These are phyloP conservation scores for Scaptomyza parva DNA, from an alignment of 2,888 invertebrate species.

Conservation along the genomic window DNA sequence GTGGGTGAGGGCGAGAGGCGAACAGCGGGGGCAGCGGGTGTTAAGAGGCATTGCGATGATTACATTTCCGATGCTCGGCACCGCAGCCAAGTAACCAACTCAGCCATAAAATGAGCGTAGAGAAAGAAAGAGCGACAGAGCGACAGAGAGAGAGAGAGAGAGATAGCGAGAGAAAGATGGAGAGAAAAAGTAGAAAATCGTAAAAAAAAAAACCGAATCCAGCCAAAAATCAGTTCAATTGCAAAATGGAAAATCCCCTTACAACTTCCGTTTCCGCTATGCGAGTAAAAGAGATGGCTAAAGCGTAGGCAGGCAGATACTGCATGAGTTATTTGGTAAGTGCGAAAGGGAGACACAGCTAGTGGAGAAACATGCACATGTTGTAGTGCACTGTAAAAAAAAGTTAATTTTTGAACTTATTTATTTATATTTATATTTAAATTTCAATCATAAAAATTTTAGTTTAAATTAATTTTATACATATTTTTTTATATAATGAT, in stretches of 20 bases:
- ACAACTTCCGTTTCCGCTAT: slow-evolving; percentile 78
- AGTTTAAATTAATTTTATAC: no score
- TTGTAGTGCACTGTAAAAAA: slow-evolving; percentile 9
- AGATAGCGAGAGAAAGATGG: background rate
- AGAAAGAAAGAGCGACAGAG: slow-evolving; percentile 4
- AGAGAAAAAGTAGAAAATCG: slow-evolving; percentile 5
- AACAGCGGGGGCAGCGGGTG: background rate
- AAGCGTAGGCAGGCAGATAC: background rate
- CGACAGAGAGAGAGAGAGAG: background rate
- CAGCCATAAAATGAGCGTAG: slow-evolving; percentile 79
- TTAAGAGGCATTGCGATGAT: slow-evolving; percentile 72
- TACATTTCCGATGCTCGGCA: slow-evolving; percentile 71
- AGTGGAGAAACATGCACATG: slow-evolving; percentile 16
- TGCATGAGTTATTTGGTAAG: background rate
- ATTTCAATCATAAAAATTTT: no score
- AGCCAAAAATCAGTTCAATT: slow-evolving; percentile 81
- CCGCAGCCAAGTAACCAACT: slow-evolving; percentile 71
- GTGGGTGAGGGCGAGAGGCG: background rate
- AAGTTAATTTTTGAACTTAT: background rate
- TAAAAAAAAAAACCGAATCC: slow-evolving; percentile 36
- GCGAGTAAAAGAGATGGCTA: slow-evolving; percentile 27
- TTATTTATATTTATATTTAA: no score
- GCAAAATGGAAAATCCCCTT: slow-evolving; percentile 81
- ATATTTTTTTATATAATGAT: no score
- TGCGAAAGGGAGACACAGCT: background rate